A percentile compares a stretch with the other conserved stretches of the same genome.
These are phyloP conservation scores for Rutpela maculata DNA, from an alignment of 2,888 invertebrate species.

Conservation along the genomic window DNA sequence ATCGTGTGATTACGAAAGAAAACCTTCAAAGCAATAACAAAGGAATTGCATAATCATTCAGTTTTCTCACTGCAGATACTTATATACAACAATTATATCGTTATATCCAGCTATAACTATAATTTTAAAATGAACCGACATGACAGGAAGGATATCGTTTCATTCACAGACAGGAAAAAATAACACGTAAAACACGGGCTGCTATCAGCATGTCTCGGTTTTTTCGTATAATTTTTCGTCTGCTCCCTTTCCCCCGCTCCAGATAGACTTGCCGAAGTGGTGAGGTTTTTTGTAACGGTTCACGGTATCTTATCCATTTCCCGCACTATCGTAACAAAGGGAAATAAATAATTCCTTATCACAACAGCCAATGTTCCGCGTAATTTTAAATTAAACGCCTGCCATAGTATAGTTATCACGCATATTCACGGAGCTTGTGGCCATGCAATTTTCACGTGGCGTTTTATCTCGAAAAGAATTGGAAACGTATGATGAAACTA, in stretches of 20 bases:
- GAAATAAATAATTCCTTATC: neutral
- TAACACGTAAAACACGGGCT: neutral
- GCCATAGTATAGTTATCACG: neutral
- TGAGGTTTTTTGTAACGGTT: neutral
- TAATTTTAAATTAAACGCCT: neutral
- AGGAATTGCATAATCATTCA: conserved; percentile 14
- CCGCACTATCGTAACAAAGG: neutral
- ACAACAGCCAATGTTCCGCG: neutral
- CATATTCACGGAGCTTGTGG: neutral
- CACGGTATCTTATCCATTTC: neutral
- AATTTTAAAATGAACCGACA: neutral
- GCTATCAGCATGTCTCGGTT: neutral
- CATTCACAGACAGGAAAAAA: neutral
- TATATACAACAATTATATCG: neutral
- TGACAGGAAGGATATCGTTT: conserved; percentile 5
- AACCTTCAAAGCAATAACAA: conserved; percentile 24
- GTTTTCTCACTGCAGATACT: conserved; percentile 4
- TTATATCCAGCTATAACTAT: neutral
- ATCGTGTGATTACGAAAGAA: conserved; percentile 2
- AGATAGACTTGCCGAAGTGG: neutral
- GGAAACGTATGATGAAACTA: neutral
- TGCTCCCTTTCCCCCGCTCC: neutral
- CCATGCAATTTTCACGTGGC: conserved; percentile 5
- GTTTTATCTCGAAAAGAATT: conserved; percentile 5
- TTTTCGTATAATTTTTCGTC: neutral